These are phyloP conservation scores for Zaprionus ornatus DNA, from an alignment of 1,140 invertebrate genomes.

Conservation along the genomic window DNA sequence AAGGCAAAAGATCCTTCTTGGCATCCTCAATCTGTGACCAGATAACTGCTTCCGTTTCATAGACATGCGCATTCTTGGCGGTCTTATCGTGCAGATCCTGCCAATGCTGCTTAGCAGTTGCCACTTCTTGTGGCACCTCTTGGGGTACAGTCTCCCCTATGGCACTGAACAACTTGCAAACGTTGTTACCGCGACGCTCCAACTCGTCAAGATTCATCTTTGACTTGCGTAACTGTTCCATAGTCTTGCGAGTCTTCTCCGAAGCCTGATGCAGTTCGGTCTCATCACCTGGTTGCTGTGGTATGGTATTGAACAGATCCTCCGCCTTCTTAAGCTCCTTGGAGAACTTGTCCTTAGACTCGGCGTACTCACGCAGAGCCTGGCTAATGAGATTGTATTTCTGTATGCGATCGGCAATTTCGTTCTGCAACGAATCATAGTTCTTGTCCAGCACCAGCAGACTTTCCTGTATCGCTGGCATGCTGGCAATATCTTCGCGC, in stretches of 20 bases:
- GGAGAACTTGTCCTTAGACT: constrained; percentile 88
- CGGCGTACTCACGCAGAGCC: constrained; percentile 90
- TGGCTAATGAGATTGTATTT: constrained; percentile 89
- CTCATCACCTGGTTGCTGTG: constrained; percentile 74
- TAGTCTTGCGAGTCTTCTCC: constrained; percentile 90
- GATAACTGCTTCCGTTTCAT: constrained; percentile 94
- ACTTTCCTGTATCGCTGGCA: constrained; percentile 91
- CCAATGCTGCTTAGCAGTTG: constrained; percentile 88
- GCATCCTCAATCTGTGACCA: constrained; percentile 96
- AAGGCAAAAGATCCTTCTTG: constrained; percentile 92
- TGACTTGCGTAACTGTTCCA: constrained; percentile 89
- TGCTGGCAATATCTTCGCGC: constrained; percentile 91
- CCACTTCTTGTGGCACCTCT: constrained; percentile 87
- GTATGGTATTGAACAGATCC: constrained; percentile 66
- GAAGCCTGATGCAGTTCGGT: constrained; percentile 86
- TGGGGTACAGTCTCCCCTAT: constrained; percentile 89
- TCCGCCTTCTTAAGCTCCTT: constrained; percentile 88
- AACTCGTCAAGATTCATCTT: constrained; percentile 90
- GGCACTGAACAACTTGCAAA: constrained; percentile 89
- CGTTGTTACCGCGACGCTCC: constrained; percentile 88
- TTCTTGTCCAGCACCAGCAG: constrained; percentile 90
- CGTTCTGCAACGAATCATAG: constrained; percentile 91
- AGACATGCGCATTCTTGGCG: constrained; percentile 89
- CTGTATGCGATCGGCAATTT: constrained; percentile 89
- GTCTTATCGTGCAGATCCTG: constrained; percentile 89